Base-by-base conservation (phyloP, 2,797 vertebrate species). In the Ambastaia sidthimunki region DNA sequence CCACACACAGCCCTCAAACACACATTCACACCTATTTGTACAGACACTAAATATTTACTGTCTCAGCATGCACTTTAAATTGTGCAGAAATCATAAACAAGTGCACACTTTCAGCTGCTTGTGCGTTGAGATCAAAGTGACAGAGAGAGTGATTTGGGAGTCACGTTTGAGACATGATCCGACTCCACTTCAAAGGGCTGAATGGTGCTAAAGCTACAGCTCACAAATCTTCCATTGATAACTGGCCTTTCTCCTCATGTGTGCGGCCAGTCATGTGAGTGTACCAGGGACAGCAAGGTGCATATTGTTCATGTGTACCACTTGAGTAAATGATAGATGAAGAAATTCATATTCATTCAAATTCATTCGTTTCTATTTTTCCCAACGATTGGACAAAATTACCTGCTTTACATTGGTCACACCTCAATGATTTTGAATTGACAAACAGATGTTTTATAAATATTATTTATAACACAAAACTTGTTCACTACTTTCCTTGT, bases 121-220 rank as follows among this genome's bases (percentile, higher is more conserved):
- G 74, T 62, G 76, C 63, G 71, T 76, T 52, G 68, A 91, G 91
- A 93, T 94, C 91, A 93, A 93, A 92, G 91, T 81, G 76, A 88
- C 80, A 81, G 86, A 85, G 87, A 86, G 78, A 89, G 90, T 91
- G 90, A 92, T 92, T 90, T 91, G 85, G 88, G 90, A 90, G 90
- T 88, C 89, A 86, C 87, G 87, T 92, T 91, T 90, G 90, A 87
- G 91, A 89, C 90, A 90, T 86, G 86, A 89, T 87, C 90, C 89
- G 92, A 88, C 91, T 88, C 88, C 76, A 89, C 89, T 90, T 93
- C 91, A 92, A 92, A 94, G 90, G 63, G 84, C 76, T 83, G 81
- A 89, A 81, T 84, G 88, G 90, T 86, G 84, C 89, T 90, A 88
- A 89, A 88, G 85, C 18, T 86, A 86, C 86, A 78, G 78, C 83